A percentile compares a stretch with the other conserved stretches of the same genome.
These are phyloP conservation scores for Megalops cyprinoides DNA, from an alignment of 2,797 vertebrate species.

Conservation along the genomic window DNA sequence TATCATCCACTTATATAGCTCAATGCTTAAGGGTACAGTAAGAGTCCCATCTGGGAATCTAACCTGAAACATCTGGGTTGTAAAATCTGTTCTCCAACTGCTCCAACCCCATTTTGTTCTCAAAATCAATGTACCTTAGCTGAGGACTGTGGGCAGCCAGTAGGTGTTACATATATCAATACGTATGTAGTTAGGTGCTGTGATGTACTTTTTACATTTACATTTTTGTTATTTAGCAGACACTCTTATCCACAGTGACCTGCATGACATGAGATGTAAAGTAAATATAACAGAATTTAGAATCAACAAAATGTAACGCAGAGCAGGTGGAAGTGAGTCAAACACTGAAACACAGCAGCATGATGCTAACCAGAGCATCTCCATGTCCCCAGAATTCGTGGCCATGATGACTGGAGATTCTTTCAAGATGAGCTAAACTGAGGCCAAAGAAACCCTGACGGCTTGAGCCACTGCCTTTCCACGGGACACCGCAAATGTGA, in stretches of 20 bases:
- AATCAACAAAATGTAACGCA: background rate
- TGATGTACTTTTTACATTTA: too few relatives aligned
- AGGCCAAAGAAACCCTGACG: background rate
- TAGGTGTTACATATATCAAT: too few relatives aligned
- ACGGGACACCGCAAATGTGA: conserved; percentile 4
- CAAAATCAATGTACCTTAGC: too few relatives aligned
- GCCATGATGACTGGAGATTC: conserved; percentile 72
- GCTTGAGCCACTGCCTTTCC: background rate
- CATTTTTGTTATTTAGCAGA: too few relatives aligned
- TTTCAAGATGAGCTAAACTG: conserved; percentile 69
- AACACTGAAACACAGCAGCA: background rate
- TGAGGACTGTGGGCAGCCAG: too few relatives aligned
- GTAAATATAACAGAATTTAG: background rate
- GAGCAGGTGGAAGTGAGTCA: background rate
- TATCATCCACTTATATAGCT: too few relatives aligned
- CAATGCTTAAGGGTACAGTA: too few relatives aligned
- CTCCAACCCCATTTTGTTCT: too few relatives aligned
- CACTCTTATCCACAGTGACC: background rate
- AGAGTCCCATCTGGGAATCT: too few relatives aligned
- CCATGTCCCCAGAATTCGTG: conserved; percentile 59
- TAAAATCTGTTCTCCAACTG: too few relatives aligned
- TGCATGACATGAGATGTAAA: background rate
- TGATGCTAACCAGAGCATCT: background rate
- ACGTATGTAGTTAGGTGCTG: too few relatives aligned
- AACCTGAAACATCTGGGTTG: too few relatives aligned